Evolutionary conservation across 2,113 vertebrate species (phyloP).

Genomic region (Amazona vittata): DNA sequence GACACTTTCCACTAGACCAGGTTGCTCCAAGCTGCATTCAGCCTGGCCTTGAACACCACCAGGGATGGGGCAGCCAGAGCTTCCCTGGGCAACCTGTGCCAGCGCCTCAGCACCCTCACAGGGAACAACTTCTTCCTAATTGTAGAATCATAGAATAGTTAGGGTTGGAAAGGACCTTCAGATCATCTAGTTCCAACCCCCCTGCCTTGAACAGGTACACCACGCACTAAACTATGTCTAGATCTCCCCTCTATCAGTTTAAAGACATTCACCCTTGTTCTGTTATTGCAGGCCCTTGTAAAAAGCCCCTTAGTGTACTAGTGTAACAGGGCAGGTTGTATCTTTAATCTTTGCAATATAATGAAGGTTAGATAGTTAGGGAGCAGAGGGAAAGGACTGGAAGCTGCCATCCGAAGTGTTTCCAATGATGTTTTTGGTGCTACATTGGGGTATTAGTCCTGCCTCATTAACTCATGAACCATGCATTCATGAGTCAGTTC

Average conservation of each 20-base stretch:
- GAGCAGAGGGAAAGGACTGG: neutral
- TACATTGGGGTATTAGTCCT: neutral
- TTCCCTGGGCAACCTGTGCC: neutral
- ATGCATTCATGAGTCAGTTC: neutral
- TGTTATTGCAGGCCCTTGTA: neutral
- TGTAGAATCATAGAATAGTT: neutral
- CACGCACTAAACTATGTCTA: neutral
- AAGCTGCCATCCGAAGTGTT: neutral
- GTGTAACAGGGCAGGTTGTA: neutral
- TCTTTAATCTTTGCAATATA: neutral
- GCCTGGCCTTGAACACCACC: neutral
- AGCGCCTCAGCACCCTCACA: neutral
- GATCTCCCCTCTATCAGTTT: neutral
- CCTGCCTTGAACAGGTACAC: neutral
- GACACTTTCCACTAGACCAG: neutral
- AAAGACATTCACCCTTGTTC: neutral
- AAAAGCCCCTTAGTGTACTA: neutral
- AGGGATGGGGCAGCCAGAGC: neutral
- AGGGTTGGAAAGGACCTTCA: neutral
- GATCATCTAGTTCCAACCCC: neutral
- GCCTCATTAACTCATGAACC: neutral
- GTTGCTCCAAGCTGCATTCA: neutral
- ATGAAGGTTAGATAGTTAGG: neutral
- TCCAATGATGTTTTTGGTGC: neutral
- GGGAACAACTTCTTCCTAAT: neutral